These are phyloP conservation scores for Amblyraja radiata DNA, from an alignment of 2,797 vertebrate genomes.

Conservation along the genomic window DNA sequence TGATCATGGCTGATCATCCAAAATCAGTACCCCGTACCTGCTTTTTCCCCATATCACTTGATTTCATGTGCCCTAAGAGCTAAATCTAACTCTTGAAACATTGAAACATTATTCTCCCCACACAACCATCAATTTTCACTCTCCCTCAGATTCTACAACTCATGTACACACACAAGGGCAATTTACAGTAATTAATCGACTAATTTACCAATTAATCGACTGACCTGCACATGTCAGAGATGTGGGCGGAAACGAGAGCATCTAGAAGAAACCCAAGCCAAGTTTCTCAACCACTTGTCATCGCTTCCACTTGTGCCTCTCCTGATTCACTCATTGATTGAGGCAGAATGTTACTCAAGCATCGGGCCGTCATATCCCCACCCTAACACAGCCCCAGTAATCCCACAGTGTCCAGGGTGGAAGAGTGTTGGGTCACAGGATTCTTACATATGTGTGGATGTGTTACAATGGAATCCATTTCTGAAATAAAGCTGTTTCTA, in stretches of 20 bases:
- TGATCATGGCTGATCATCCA: too few relatives aligned
- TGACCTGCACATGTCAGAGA: too few relatives aligned
- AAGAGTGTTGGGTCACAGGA: background rate
- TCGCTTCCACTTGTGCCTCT: background rate
- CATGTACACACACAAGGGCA: too few relatives aligned
- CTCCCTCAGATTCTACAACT: too few relatives aligned
- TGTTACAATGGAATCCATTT: background rate
- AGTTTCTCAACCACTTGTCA: background rate
- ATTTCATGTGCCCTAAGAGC: too few relatives aligned
- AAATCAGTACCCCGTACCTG: too few relatives aligned
- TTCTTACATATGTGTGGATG: background rate
- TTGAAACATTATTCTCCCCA: too few relatives aligned
- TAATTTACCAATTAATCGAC: too few relatives aligned
- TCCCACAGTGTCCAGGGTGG: background rate
- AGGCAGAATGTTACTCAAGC: background rate
- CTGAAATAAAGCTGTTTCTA: background rate
- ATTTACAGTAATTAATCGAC: too few relatives aligned
- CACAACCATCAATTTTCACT: too few relatives aligned
- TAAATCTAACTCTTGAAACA: too few relatives aligned
- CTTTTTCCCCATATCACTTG: too few relatives aligned
- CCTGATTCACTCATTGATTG: background rate
- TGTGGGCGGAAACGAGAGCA: background rate
- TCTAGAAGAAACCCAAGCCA: background rate
- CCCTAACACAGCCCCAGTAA: background rate
- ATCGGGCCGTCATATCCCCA: background rate